Conservation (phyloP, 2,113 vertebrate species). For the Anolis sagrei region DNA sequence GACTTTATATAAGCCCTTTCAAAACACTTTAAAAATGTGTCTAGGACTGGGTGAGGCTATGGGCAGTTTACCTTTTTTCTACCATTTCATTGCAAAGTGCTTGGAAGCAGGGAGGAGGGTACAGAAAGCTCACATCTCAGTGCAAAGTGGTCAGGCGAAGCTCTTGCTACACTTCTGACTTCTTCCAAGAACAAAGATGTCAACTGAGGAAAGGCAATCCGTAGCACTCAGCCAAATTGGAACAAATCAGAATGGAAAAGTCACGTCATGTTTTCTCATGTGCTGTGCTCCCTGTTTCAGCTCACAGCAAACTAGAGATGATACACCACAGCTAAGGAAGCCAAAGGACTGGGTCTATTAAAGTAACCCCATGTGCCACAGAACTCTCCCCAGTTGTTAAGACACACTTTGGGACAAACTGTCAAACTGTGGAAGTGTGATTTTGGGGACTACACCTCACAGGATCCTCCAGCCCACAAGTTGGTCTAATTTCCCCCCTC, state of each 20-base stretch:
- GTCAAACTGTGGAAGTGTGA: too few species aligned
- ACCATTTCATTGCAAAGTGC: background rate
- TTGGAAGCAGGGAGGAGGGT: background rate
- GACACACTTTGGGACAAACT: background rate
- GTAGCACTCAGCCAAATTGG: background rate
- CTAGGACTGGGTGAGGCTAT: background rate
- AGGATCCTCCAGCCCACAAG: too few species aligned
- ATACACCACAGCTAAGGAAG: background rate
- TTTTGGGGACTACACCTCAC: too few species aligned
- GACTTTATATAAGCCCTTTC: background rate
- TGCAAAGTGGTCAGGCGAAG: background rate
- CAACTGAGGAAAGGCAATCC: background rate
- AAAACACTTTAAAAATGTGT: background rate
- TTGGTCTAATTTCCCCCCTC: background rate
- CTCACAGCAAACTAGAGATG: background rate
- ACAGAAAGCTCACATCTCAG: background rate
- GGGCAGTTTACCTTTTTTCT: background rate
- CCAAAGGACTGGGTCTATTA: background rate
- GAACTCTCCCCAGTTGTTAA: background rate
- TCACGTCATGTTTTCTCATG: constrained; percentile 2
- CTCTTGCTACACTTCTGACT: background rate
- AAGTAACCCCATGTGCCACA: background rate
- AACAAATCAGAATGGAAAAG: constrained; percentile 13
- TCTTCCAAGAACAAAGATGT: constrained; percentile 5
- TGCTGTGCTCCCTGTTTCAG: background rate